These are phyloP conservation scores for Gymnorhina tibicen DNA, from an alignment of 2,113 vertebrate genomes.

Conservation along the genomic window DNA sequence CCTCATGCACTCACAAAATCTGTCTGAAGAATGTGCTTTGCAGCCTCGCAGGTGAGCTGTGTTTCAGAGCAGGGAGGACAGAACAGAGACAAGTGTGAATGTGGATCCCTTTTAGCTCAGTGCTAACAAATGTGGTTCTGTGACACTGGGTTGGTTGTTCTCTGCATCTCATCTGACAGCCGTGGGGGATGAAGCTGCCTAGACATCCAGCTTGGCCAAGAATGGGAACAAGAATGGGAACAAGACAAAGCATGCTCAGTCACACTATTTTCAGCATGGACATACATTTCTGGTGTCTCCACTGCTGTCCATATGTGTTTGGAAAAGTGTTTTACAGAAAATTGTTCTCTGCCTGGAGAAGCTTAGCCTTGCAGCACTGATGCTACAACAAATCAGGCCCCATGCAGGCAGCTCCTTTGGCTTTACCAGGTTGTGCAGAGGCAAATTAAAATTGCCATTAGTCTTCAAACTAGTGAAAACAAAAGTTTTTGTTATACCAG, in stretches of 20 bases:
- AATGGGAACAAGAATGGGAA: not conserved
- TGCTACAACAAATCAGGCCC: not conserved
- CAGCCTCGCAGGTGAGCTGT: not conserved
- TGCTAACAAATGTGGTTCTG: not conserved
- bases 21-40: not conserved
- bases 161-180: not conserved
- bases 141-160: not conserved
- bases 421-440: not conserved
- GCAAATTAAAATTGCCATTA: not conserved
- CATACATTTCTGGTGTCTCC: not conserved
- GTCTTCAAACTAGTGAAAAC: not conserved
- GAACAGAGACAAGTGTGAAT: not conserved
- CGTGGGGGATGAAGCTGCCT: not conserved
- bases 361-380: not conserved
- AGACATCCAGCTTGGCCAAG: not conserved
- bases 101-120: not conserved
- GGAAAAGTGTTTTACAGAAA: not conserved
- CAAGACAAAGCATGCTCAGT: not conserved
- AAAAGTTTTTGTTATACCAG: not conserved
- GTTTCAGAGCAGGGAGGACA: not conserved
- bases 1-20: not conserved
- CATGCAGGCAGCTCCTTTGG: not conserved
- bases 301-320: not conserved
- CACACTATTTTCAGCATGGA: not conserved
- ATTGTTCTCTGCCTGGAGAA: not conserved